These are phyloP conservation scores for Drosophila murphyi DNA, from an alignment of 1,140 invertebrate genomes.

Conservation along the genomic window DNA sequence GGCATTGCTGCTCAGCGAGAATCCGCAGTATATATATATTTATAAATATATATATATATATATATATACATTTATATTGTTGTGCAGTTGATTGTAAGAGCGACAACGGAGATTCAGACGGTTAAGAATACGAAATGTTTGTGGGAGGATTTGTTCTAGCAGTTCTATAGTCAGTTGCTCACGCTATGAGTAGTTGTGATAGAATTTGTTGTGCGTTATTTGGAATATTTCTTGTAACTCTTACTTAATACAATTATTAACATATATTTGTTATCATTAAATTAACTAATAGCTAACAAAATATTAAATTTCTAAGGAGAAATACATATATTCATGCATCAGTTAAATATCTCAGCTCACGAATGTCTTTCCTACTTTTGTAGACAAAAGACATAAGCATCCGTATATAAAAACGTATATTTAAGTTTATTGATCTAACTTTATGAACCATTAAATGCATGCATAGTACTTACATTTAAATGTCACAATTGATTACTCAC, in stretches of 20 bases:
- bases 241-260: no score
- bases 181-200: no score
- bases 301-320: no score
- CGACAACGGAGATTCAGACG: constrained; percentile 4
- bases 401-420: constrained; percentile 3
- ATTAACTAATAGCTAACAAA: no score
- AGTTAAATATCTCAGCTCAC: no score
- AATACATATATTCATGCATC: no score
- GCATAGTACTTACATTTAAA: constrained; percentile 23
- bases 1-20: background rate
- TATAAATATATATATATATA: background rate
- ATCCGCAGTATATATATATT: background rate
- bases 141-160: background rate
- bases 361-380: no score
- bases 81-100: constrained; percentile 12
- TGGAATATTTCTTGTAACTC: no score
- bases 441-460: constrained; percentile 28
- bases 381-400: no score
- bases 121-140: constrained; percentile 4
- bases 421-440: constrained; percentile 2
- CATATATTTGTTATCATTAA: no score
- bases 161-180: background rate
- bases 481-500: constrained; percentile 30
- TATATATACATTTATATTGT: constrained; percentile 2
- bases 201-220: no score